Base-by-base conservation (phyloP, 2,113 vertebrate species). In the Arizona elegans region DNA sequence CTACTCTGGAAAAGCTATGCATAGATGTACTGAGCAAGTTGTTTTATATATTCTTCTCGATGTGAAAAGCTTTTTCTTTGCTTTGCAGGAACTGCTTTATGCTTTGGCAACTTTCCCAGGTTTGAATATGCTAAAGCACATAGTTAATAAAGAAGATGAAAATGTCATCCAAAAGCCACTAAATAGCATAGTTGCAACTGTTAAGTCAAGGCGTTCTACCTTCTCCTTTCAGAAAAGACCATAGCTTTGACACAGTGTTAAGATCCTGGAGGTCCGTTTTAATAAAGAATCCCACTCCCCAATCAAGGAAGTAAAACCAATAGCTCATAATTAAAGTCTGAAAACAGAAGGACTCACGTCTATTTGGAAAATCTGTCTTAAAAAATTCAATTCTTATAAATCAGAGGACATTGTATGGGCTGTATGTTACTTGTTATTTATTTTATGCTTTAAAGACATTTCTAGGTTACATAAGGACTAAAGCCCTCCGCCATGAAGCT, bases 181-280 rank as follows among this genome's bases (percentile, higher is more conserved):
- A 56, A 89, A 50, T 6, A 81, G 53, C 15, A 91, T 24, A 26
- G 91, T 75, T 12, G 54, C 0, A 88, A 90, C 89, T 86, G 89
- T 86, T 87, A 95, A 87, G 17, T 86, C 91, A 93, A 93, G 38
- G 43, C n/a, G 24, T 52, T 85, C 86, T 93, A 29, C 94, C 19
- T 29, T 92, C 53, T 85, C 33, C 24, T 65, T 47, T 29, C 47
- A 88, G 8, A 65, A 81, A 81, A 38, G 33, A 81, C 3, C 17
- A 81, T 43, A 9, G 17, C 75, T 21, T 81, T 81, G 75, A 43
- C 33, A 4, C 8, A 43, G 19, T 21, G 75, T 7, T 43, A 29
- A 19, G 56, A 70, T 47, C 47, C 13, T 65, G 33, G 47, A 55
- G 88, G 85, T 90, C 21, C 54, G 38, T 88, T 88, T 65, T 12